phyloP scores from a whole-genome alignment of 2,113 vertebrate species.

The Brachypteracias leptosomus region DNA sequence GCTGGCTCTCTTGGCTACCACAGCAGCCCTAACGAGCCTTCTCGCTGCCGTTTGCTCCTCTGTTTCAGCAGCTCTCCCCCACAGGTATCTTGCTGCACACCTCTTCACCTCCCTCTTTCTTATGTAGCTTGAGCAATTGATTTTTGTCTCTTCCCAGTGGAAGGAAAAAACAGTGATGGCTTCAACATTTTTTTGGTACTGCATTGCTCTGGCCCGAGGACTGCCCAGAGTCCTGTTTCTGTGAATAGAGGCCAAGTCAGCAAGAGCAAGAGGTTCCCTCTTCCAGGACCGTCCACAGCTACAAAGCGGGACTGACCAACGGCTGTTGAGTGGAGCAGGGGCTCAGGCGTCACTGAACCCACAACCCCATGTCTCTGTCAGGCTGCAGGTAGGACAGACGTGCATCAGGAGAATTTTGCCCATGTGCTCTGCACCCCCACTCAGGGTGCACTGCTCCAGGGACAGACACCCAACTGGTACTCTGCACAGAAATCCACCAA shows the following conservation, averaged over 20 bases:
- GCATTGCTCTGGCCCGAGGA: background rate
- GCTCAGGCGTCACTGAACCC: background rate
- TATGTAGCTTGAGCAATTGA: background rate
- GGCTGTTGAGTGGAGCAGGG: background rate
- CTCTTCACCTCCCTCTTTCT: background rate
- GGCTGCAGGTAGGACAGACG: background rate
- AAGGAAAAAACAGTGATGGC: background rate
- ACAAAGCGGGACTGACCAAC: background rate
- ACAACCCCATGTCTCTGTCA: background rate
- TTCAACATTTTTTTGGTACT: background rate
- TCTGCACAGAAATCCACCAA: background rate
- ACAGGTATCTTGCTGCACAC: background rate
- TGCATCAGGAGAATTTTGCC: background rate
- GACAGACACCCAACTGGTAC: background rate
- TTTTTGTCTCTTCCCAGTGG: background rate
- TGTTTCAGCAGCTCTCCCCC: background rate
- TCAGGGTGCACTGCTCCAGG: background rate
- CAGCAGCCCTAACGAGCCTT: background rate
- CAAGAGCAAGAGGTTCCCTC: background rate
- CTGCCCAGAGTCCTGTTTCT: background rate
- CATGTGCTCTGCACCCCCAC: background rate
- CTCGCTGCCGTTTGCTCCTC: background rate
- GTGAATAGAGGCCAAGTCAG: background rate
- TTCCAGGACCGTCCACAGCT: background rate
- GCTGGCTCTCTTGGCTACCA: background rate